Evolutionary conservation across 2,113 vertebrate genomes (phyloP).

Genomic region (Equus quagga): DNA sequence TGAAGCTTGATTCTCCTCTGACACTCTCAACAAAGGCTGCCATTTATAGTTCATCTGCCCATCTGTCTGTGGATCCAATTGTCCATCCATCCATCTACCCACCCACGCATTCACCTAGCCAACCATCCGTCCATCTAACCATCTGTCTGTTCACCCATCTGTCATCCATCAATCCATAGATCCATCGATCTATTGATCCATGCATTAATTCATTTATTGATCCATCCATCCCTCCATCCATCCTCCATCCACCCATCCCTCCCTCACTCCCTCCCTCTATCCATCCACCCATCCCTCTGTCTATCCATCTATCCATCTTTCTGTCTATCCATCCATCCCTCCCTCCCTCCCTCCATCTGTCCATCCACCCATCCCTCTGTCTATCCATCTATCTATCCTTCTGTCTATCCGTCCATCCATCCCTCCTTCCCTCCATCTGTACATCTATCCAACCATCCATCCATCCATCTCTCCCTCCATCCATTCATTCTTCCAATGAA

Average conservation of each 20-base stretch:
- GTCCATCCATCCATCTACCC: not conserved
- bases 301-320: not conserved
- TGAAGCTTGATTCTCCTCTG: not conserved
- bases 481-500: not conserved
- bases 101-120: not conserved
- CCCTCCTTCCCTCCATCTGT: no score
- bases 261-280: fast-evolving
- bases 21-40: not conserved
- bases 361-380: not conserved
- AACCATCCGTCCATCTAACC: no score
- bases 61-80: not conserved
- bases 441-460: no score
- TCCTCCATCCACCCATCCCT: no score
- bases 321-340: not conserved
- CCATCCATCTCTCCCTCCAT: not conserved
- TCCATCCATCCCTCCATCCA: not conserved
- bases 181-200: no score
- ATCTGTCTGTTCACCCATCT: no score
- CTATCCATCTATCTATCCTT: not conserved
- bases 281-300: not conserved
- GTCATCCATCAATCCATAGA: no score
- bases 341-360: no score
- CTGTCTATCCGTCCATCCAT: no score
- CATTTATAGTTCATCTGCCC: not conserved
- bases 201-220: no score